phyloP scores from a whole-genome alignment of 2,113 vertebrate species.

The Manacus vitellinus region DNA sequence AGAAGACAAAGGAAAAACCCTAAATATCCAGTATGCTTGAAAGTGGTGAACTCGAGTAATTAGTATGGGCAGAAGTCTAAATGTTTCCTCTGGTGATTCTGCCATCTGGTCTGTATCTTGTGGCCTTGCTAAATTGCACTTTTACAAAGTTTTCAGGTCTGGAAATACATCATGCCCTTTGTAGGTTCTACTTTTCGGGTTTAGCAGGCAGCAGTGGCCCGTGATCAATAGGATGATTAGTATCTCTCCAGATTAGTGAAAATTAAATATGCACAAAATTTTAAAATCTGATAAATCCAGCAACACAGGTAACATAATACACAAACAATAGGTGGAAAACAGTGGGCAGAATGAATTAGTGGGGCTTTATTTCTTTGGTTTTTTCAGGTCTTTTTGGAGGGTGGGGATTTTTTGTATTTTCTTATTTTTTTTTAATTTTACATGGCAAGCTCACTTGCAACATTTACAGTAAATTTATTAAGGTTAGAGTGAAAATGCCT shows the following conservation, averaged over 20 bases:
- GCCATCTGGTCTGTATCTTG: background rate
- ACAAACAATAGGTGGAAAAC: background rate
- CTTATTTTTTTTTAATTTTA: background rate
- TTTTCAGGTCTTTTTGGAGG: background rate
- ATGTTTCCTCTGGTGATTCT: background rate
- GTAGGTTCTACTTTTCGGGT: background rate
- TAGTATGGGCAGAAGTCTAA: background rate
- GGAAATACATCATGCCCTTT: background rate
- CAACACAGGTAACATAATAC: background rate
- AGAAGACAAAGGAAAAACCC: background rate
- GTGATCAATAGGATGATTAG: background rate
- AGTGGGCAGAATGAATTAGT: background rate
- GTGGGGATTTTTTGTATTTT: fast-evolving
- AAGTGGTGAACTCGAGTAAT: background rate
- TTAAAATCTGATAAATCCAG: background rate
- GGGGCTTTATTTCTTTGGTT: fast-evolving
- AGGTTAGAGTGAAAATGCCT: background rate
- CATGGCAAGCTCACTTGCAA: background rate
- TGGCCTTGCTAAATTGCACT: background rate
- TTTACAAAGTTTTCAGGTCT: background rate
- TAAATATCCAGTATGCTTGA: background rate
- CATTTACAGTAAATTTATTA: background rate
- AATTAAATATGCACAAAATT: background rate
- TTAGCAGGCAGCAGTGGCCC: background rate
- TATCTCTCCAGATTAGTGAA: background rate